Conservation (phyloP, 2,113 vertebrate genomes). For the Chlorodrepanis virens region DNA sequence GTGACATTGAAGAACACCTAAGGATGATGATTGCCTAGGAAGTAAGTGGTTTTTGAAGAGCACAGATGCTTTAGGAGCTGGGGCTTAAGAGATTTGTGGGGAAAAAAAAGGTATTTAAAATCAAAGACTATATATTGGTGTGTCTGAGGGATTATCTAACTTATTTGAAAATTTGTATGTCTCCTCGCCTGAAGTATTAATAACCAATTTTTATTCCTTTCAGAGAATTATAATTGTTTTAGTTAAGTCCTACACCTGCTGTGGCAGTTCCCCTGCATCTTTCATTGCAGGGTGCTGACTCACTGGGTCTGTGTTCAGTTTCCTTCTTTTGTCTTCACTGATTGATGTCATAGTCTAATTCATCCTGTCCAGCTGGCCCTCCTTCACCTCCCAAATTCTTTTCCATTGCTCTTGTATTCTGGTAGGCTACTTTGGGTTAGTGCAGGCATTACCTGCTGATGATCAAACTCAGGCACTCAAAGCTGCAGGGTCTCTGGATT, state of each 20-base stretch:
- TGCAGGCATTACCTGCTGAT: neutral
- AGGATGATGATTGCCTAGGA: neutral
- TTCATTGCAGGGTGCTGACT: neutral
- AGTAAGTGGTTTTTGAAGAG: neutral
- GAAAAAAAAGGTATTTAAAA: neutral
- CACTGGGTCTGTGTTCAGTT: neutral
- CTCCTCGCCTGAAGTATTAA: neutral
- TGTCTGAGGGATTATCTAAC: neutral
- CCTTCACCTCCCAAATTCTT: neutral
- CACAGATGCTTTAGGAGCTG: neutral
- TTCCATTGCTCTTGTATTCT: neutral
- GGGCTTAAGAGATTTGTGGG: neutral
- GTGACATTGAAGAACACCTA: neutral
- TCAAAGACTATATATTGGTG: accelerated
- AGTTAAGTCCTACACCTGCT: neutral
- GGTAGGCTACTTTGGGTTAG: neutral
- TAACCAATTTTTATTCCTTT: neutral
- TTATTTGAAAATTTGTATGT: neutral
- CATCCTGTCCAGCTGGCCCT: neutral
- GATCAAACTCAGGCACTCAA: neutral
- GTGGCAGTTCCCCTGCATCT: neutral
- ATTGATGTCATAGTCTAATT: neutral
- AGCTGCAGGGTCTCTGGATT: neutral
- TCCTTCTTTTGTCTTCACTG: neutral
- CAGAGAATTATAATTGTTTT: neutral